phyloP scores from a whole-genome alignment of 2,888 invertebrate genomes.

The Cerastis rubricosa region DNA sequence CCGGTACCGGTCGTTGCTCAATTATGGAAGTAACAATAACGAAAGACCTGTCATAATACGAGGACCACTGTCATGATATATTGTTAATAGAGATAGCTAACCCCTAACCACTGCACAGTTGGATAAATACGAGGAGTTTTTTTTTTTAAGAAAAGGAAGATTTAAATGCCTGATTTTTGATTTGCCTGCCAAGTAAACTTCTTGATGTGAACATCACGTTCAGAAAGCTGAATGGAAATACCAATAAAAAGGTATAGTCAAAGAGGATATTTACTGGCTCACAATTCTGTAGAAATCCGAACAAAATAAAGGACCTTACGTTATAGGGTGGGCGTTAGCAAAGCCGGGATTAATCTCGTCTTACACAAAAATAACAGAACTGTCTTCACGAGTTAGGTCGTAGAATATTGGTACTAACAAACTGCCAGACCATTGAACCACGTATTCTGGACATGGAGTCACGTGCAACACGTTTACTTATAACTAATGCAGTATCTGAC shows the following conservation, averaged over 20 bases:
- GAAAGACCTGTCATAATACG: constrained; percentile 49
- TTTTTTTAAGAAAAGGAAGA: background rate
- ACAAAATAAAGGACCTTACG: constrained; percentile 12
- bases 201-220: constrained; percentile 2
- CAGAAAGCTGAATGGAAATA: constrained; percentile 6
- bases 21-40: constrained; percentile 52
- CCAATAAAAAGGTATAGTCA: constrained; percentile 20
- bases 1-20: constrained; percentile 41
- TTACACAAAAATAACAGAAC: constrained; percentile 30
- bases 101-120: background rate
- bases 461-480: constrained; percentile 45
- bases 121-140: constrained; percentile 1
- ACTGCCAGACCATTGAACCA: constrained; percentile 43
- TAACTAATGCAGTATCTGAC: constrained; percentile 26
- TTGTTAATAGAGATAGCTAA: constrained; percentile 3
- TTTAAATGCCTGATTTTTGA: background rate
- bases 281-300: constrained; percentile 12
- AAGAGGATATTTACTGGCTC: constrained; percentile 20
- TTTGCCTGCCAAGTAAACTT: constrained; percentile 9
- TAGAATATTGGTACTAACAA: constrained; percentile 36
- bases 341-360: constrained; percentile 34
- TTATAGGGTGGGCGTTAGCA: background rate
- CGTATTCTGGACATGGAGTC: constrained; percentile 45
- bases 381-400: constrained; percentile 32
- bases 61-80: constrained; percentile 31